Evolutionary conservation across 1,140 invertebrate genomes (phyloP).

Genomic region (Drosophila mauritiana): DNA sequence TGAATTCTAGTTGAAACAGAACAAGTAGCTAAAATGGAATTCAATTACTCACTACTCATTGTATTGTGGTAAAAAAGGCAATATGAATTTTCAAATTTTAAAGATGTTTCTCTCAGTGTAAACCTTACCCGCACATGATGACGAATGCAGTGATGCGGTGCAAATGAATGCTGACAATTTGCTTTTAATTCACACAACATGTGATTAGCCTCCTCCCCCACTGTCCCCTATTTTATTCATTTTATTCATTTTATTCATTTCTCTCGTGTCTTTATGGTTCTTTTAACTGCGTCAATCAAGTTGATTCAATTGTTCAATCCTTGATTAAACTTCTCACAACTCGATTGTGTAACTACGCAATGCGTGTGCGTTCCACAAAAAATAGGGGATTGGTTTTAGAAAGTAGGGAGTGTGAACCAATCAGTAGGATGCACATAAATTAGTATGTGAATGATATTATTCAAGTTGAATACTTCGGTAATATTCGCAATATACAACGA

Average conservation of each 20-base stretch:
- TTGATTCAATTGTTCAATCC: constrained; percentile 62
- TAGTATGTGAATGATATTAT: too few species aligned
- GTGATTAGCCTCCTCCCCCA: constrained; percentile 30
- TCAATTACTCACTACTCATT: too few species aligned
- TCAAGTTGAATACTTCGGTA: too few species aligned
- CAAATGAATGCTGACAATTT: constrained; percentile 55
- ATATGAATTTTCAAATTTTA: not conserved
- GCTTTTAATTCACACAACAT: constrained; percentile 57
- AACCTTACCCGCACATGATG: constrained; percentile 19
- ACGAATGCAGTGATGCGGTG: constrained; percentile 36
- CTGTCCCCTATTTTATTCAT: constrained; percentile 1
- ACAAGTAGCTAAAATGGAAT: too few species aligned
- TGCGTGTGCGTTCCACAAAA: constrained; percentile 3
- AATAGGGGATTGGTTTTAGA: not conserved
- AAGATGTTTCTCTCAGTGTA: constrained; percentile 5
- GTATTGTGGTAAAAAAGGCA: too few species aligned
- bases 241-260: constrained; percentile 7
- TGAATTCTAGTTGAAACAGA: not conserved
- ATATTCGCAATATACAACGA: too few species aligned
- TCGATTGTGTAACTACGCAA: constrained; percentile 49
- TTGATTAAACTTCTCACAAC: constrained; percentile 38
- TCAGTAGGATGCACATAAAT: not conserved
- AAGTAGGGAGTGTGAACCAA: not conserved
- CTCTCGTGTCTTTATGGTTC: constrained; percentile 13
- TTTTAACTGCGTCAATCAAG: constrained; percentile 43